phyloP scores from a whole-genome alignment of 2,797 vertebrate species.

The Valencia hispanica region DNA sequence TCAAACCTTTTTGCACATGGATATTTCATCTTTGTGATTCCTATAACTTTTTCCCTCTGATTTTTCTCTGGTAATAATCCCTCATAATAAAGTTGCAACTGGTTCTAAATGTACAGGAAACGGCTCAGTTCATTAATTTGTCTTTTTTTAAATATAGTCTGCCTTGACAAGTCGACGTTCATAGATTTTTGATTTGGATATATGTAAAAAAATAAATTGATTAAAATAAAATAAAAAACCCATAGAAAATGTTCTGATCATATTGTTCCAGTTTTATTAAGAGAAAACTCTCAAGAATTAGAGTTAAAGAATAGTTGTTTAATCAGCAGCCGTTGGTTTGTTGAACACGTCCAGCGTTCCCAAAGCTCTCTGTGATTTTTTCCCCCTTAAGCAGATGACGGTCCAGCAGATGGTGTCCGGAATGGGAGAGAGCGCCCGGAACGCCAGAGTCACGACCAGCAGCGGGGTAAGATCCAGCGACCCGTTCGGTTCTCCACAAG shows the following conservation, averaged over 20 bases:
- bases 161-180: background rate
- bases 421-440: slow-evolving; percentile 80
- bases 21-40: background rate
- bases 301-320: background rate
- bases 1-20: background rate
- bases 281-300: too few relatives aligned
- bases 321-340: background rate
- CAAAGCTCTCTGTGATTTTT: background rate
- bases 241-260: too few relatives aligned
- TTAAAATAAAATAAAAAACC: too few relatives aligned
- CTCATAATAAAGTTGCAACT: background rate
- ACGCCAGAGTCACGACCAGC: slow-evolving; percentile 81
- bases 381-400: slow-evolving; percentile 75
- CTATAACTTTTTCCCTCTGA: background rate
- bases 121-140: background rate
- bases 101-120: too few relatives aligned
- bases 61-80: background rate
- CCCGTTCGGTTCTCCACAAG: too few relatives aligned
- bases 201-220: too few relatives aligned
- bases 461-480: slow-evolving; percentile 77
- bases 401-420: slow-evolving; percentile 85
- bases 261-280: too few relatives aligned
- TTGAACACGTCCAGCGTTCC: background rate
- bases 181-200: background rate
- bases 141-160: background rate